Evolutionary conservation across 2,113 vertebrate species (phyloP), one percentile per base, ranked within the genome.

Genomic region (Psilopsiagon aymara): DNA sequence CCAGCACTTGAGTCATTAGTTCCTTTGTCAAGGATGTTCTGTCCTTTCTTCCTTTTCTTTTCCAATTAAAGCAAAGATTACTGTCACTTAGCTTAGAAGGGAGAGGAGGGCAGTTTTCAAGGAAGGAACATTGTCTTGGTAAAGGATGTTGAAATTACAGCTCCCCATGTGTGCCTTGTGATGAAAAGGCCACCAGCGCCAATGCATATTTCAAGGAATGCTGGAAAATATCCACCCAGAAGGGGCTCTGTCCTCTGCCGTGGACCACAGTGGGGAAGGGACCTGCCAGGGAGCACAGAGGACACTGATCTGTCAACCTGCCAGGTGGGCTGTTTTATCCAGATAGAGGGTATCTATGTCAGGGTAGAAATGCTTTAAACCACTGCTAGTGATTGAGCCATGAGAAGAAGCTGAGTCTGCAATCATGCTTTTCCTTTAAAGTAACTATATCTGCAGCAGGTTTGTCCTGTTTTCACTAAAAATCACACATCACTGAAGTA

Each of bases 81-180:
- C 76, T 21, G 35, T 90, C 92, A 93, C 89, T 55, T 93, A 79
- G 62, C 12, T 7, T 46, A 52, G 93, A 76, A 60, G 75, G 94
- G 66, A 88, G 62, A 6, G n/a, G 53, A 93, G 33, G 14, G 53
- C 9, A 46, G 28, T 80, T 60, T 90, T 87, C 88, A 93, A 74
- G 95, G 88, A 88, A 82, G 83, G 90, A 91, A 62, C 77, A 59
- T 27, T 85, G 82, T 25, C 82, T 84, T 82, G 69, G 74, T 79
- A 29, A 75, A 90, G 82, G 80, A 94, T 94, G 86, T 76, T 96
- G 94, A 92, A 96, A 94, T 94, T 83, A 92, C 77, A 88, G 35
- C 7, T 94, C 77, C 82, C 63, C 51, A 39, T 88, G 88, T 52
- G 78, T 60, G n/a, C 33, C 3, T 37, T 2, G 62, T 82, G 94